These are phyloP conservation scores for Drosophila kuntzei DNA, from an alignment of 2,888 invertebrate genomes.

Conservation along the genomic window DNA sequence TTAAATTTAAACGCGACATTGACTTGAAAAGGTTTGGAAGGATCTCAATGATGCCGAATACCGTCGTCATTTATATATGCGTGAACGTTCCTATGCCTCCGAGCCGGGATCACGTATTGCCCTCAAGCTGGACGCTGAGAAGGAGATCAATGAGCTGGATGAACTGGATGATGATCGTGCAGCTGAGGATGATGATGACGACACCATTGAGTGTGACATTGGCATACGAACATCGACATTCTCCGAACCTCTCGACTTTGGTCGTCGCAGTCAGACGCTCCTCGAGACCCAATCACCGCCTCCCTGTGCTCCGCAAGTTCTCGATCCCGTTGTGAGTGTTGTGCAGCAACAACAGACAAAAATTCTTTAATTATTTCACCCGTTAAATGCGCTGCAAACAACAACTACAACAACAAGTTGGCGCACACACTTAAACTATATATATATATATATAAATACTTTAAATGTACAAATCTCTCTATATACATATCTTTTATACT, in stretches of 20 bases:
- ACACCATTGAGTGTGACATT: constrained; percentile 70
- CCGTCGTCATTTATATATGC: constrained; percentile 82
- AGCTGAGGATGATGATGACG: constrained; percentile 63
- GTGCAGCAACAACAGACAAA: constrained; percentile 43
- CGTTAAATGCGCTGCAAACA: constrained; percentile 60
- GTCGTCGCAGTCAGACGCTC: constrained; percentile 69
- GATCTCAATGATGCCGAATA: constrained; percentile 82
- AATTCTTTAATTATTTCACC: constrained; percentile 54
- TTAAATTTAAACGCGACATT: constrained; percentile 34
- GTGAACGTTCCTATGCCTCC: constrained; percentile 84
- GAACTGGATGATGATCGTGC: constrained; percentile 20
- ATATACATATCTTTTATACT: constrained; percentile 25
- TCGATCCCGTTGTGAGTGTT: constrained; percentile 71
- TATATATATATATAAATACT: constrained; percentile 23
- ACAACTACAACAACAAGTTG: constrained; percentile 61
- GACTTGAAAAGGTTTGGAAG: constrained; percentile 83
- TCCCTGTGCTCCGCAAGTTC: constrained; percentile 4
- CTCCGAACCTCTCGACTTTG: constrained; percentile 79
- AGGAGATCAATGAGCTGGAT: constrained; percentile 48
- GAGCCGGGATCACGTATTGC: constrained; percentile 84
- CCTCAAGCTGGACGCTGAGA: constrained; percentile 78
- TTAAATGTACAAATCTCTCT: constrained; percentile 37
- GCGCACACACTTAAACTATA: constrained; percentile 60
- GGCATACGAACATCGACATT: constrained; percentile 78
- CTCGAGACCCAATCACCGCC: constrained; percentile 59